phyloP scores from a whole-genome alignment of 2,888 invertebrate genomes.

The Arge pagana region DNA sequence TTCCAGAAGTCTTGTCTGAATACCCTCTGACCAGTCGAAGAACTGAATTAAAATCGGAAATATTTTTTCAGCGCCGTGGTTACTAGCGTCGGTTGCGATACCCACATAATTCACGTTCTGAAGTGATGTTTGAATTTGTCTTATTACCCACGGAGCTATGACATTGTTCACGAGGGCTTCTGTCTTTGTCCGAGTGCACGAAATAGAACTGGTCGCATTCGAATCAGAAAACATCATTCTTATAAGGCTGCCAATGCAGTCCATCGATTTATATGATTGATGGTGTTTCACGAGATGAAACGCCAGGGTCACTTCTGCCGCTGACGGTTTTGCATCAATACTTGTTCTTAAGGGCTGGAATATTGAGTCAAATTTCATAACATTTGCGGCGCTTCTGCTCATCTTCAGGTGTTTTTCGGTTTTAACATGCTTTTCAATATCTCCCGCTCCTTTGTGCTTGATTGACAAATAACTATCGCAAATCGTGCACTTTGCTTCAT shows the following conservation, averaged over 20 bases:
- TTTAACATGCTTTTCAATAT: conserved; percentile 26
- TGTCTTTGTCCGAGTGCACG: conserved; percentile 32
- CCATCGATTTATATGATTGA: conserved; percentile 36
- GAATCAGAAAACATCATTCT: conserved; percentile 34
- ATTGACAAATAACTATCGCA: too few relatives aligned
- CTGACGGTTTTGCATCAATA: conserved; percentile 25
- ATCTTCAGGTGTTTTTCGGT: conserved; percentile 22
- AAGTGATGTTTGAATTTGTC: conserved; percentile 30
- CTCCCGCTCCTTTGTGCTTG: too few relatives aligned
- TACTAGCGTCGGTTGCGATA: conserved; percentile 38
- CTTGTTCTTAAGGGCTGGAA: conserved; percentile 21
- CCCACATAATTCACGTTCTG: conserved; percentile 32
- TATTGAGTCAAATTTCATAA: conserved; percentile 25
- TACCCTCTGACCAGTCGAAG: conserved; percentile 36
- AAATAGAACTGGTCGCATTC: conserved; percentile 31
- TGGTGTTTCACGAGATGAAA: conserved; percentile 40
- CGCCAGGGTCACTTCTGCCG: conserved; percentile 37
- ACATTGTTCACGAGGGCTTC: conserved; percentile 32
- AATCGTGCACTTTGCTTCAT: too few relatives aligned
- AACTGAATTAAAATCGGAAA: conserved; percentile 40
- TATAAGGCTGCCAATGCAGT: conserved; percentile 34
- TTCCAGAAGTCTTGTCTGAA: conserved; percentile 34
- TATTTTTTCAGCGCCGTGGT: conserved; percentile 36
- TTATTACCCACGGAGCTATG: conserved; percentile 28
- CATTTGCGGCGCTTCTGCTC: conserved; percentile 14